Evolutionary conservation across 1,140 invertebrate genomes (phyloP).

Genomic region (Homarus americanus): DNA sequence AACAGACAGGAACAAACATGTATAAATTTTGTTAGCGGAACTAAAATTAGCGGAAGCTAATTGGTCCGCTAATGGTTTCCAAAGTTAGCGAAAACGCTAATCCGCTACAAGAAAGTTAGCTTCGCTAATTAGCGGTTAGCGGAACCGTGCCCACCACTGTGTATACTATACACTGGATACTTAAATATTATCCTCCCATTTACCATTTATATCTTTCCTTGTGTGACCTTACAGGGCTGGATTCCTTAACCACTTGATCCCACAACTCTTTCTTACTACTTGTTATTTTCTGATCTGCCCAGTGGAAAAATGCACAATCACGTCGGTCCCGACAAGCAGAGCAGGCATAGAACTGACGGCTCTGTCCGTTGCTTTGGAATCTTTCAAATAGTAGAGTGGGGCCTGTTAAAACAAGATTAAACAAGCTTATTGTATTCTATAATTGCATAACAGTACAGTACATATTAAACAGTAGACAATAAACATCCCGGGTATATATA

Average conservation of each 20-base stretch:
- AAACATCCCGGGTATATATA: neutral
- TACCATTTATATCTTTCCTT: constrained; percentile 17
- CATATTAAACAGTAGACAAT: neutral
- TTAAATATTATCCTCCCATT: neutral
- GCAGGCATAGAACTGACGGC: constrained; percentile 42
- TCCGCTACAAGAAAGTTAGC: too few relatives aligned
- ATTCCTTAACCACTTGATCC: constrained; percentile 10
- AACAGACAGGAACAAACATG: too few relatives aligned
- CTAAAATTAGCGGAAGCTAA: neutral
- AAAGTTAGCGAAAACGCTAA: neutral
- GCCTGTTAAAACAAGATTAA: neutral
- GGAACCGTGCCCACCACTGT: too few relatives aligned
- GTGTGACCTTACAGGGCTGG: neutral
- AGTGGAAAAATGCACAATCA: constrained; percentile 56
- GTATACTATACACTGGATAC: neutral
- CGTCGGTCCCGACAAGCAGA: constrained; percentile 57
- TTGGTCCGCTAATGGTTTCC: neutral
- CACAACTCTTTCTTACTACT: constrained; percentile 35
- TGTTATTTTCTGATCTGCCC: constrained; percentile 31
- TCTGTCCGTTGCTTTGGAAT: constrained; percentile 22
- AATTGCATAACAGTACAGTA: neutral
- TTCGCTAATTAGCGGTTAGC: too few relatives aligned
- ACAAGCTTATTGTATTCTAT: neutral
- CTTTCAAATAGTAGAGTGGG: constrained; percentile 62
- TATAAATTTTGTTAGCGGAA: too few relatives aligned